Conservation (phyloP, 2,797 vertebrate genomes). For the Tenualosa thibaudeaui region DNA sequence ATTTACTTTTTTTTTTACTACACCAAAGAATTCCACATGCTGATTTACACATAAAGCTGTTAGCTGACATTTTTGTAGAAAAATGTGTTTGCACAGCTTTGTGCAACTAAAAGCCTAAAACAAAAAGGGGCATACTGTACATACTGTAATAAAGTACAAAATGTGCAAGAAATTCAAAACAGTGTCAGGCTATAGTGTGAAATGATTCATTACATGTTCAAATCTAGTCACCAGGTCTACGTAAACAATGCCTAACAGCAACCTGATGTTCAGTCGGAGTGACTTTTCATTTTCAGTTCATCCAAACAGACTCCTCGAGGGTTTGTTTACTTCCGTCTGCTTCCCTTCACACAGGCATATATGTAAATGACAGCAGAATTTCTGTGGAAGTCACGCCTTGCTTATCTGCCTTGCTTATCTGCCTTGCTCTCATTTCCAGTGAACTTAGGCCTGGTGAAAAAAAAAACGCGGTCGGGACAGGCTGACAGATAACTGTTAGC, state of each 20-base stretch:
- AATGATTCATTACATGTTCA: neutral
- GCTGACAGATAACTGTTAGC: neutral
- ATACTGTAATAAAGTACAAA: neutral
- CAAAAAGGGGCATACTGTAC: neutral
- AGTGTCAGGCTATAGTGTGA: neutral
- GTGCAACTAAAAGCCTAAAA: neutral
- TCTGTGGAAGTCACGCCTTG: constrained; percentile 14
- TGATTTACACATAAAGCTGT: neutral
- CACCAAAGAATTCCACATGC: neutral
- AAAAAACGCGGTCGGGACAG: neutral
- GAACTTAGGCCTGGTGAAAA: neutral
- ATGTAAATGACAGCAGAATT: neutral
- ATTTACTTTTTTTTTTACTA: neutral
- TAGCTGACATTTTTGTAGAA: neutral
- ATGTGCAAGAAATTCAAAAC: neutral
- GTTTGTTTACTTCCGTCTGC: constrained; percentile 5
- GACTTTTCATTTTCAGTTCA: neutral
- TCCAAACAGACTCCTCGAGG: neutral
- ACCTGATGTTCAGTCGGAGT: neutral
- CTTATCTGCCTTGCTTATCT: neutral
- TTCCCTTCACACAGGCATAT: neutral
- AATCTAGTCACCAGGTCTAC: neutral
- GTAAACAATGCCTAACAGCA: neutral
- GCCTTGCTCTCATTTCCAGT: neutral
- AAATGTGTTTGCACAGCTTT: no score